Percentiles rank a stretch among this genome's conserved stretches.
Conservation (phyloP, 2,888 invertebrate genomes). For the Drosophila kuntzei region DNA sequence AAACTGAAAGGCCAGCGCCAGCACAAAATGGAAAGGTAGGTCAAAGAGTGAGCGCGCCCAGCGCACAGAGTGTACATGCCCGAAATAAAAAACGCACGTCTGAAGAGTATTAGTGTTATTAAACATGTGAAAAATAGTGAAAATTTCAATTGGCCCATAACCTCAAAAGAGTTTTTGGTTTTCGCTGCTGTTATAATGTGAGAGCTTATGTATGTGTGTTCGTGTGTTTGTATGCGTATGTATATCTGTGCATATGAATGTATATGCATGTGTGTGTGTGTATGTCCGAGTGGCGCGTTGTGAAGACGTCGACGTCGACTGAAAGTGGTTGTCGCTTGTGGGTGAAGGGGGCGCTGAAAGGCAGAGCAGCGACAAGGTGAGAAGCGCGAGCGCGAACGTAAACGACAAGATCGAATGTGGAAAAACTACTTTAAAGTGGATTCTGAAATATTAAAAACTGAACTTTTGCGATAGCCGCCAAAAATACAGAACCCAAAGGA, state of each 20-base stretch:
- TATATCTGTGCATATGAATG: conserved; percentile 31
- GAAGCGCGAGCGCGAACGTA: conserved; percentile 66
- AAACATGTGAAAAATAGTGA: conserved; percentile 69
- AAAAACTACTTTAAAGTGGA: conserved; percentile 78
- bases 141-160: conserved; percentile 73
- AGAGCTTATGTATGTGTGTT: conserved; percentile 44
- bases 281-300: conserved; percentile 65
- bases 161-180: conserved; percentile 77
- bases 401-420: conserved; percentile 72
- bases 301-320: conserved; percentile 71
- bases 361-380: conserved; percentile 67
- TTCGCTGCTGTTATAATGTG: conserved; percentile 65
- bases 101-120: conserved; percentile 47
- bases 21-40: conserved; percentile 85
- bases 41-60: conserved; percentile 80
- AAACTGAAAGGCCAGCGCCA: conserved; percentile 73
- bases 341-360: conserved; percentile 43
- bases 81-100: conserved; percentile 35
- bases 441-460: conserved; percentile 46
- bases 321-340: conserved; percentile 75
- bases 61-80: conserved; percentile 61
- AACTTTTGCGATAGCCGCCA: conserved; percentile 44
- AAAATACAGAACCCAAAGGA: conserved; percentile 40
- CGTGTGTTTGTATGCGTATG: conserved; percentile 14
- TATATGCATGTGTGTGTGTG: conserved; percentile 32